phyloP scores from a whole-genome alignment of 1,140 invertebrate species.

The Coelopa frigida region DNA sequence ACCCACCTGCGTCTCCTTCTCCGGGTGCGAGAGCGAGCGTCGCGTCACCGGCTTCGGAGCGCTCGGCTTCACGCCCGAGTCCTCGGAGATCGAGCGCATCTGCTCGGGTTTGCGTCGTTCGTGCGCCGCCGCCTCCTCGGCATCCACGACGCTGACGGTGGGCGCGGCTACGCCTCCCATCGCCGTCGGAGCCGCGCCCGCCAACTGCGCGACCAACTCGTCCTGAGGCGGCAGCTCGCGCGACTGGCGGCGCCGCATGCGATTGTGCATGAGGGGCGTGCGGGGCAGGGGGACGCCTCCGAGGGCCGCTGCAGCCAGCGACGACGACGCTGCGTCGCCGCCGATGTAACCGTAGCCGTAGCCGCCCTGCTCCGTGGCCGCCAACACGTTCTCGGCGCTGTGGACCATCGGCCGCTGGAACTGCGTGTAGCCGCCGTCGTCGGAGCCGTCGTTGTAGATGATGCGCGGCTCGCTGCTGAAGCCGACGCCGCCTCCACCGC shows the following conservation, averaged over 20 bases:
- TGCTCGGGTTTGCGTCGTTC: conserved; percentile 39
- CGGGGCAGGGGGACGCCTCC: conserved; percentile 30
- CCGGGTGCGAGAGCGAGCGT: conserved; percentile 41
- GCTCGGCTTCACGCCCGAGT: conserved; percentile 33
- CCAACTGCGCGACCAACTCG: conserved; percentile 25
- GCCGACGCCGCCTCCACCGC: conserved; percentile 33
- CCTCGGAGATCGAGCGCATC: conserved; percentile 44
- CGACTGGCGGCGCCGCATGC: conserved; percentile 31
- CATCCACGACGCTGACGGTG: background rate
- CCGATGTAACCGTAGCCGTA: conserved; percentile 4
- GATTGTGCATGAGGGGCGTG: conserved; percentile 38
- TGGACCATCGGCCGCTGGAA: conserved; percentile 30
- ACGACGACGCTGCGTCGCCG: too few species aligned
- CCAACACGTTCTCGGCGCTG: conserved; percentile 33
- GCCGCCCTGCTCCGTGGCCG: conserved; percentile 12
- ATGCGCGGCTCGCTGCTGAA: conserved; percentile 43
- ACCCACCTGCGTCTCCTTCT: conserved; percentile 39
- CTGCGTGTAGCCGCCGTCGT: conserved; percentile 26
- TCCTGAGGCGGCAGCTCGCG: conserved; percentile 33
- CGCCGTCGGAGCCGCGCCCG: background rate
- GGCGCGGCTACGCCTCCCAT: background rate
- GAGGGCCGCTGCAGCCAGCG: too few species aligned
- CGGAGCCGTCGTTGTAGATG: conserved; percentile 38
- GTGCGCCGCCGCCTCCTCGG: conserved; percentile 1
- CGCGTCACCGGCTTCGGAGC: conserved; percentile 36